These are phyloP conservation scores for Alligator mississippiensis DNA, from an alignment of 2,113 vertebrate genomes.

Conservation along the genomic window DNA sequence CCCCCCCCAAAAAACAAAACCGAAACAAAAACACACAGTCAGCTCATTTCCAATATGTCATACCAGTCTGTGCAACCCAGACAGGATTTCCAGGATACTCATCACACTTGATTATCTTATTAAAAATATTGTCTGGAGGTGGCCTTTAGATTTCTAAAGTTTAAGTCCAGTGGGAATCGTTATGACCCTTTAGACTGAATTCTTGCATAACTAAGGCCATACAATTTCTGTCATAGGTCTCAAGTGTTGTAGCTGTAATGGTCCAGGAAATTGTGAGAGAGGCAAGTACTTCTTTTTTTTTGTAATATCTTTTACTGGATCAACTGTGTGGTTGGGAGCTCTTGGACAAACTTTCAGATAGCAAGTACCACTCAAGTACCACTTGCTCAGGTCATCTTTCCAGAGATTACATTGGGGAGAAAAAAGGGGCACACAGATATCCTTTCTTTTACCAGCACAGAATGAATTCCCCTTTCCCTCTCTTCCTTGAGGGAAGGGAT, in stretches of 20 bases:
- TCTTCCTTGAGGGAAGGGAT: not conserved
- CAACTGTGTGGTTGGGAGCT: too few relatives aligned
- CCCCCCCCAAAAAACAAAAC: too few relatives aligned
- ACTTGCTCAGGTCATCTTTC: too few relatives aligned
- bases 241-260: too few relatives aligned
- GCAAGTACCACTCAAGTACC: too few relatives aligned
- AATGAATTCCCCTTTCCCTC: not conserved
- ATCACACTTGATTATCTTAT: not conserved
- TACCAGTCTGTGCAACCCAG: not conserved
- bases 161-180: not conserved
- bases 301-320: too few relatives aligned
- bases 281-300: too few relatives aligned
- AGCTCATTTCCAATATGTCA: not conserved
- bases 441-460: not conserved
- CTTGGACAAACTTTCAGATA: too few relatives aligned
- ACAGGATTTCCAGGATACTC: not conserved
- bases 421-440: rapidly evolving
- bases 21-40: not conserved
- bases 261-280: too few relatives aligned
- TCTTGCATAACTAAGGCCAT: not conserved
- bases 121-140: not conserved
- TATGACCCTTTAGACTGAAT: not conserved
- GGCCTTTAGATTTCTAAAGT: not conserved
- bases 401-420: too few relatives aligned
- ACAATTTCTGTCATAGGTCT: not conserved